A percentile compares a stretch with the other conserved stretches of the same genome.
Evolutionary conservation across 2,888 invertebrate genomes (phyloP).

Genomic region (Buathra laborator): DNA sequence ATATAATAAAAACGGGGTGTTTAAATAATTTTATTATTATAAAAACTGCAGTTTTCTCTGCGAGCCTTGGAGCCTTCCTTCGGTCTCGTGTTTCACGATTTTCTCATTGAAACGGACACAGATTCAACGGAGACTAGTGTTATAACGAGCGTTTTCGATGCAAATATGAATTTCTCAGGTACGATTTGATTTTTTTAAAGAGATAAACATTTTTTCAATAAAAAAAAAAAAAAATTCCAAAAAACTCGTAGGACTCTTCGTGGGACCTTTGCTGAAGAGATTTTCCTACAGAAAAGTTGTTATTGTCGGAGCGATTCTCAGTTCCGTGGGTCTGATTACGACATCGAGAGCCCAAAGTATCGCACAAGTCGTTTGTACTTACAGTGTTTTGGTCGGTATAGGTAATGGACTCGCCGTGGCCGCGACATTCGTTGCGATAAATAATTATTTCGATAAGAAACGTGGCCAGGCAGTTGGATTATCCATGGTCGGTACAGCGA

Average conservation of each 20-base stretch:
- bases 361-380: constrained; percentile 83
- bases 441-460: constrained; percentile 91
- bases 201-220: no score
- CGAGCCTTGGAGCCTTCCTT: constrained; percentile 93
- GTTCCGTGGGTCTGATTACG: constrained; percentile 84
- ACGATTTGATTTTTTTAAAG: constrained; percentile 36
- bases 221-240: background rate
- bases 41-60: constrained; percentile 89
- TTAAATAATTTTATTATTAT: constrained; percentile 28
- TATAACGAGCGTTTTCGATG: constrained; percentile 91
- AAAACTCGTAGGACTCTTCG: constrained; percentile 85
- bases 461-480: constrained; percentile 93
- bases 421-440: constrained; percentile 92
- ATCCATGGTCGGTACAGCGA: constrained; percentile 92
- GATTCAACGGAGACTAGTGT: constrained; percentile 91
- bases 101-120: constrained; percentile 89
- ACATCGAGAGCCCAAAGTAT: constrained; percentile 84
- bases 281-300: constrained; percentile 84
- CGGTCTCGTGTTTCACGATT: constrained; percentile 92
- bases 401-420: constrained; percentile 92
- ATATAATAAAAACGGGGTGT: background rate
- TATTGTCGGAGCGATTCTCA: constrained; percentile 82
- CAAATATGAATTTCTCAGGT: constrained; percentile 92
- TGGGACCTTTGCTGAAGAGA: constrained; percentile 85
- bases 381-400: constrained; percentile 85